These are phyloP conservation scores for Oedothorax gibbosus DNA, from an alignment of 1,140 invertebrate species.

Conservation along the genomic window DNA sequence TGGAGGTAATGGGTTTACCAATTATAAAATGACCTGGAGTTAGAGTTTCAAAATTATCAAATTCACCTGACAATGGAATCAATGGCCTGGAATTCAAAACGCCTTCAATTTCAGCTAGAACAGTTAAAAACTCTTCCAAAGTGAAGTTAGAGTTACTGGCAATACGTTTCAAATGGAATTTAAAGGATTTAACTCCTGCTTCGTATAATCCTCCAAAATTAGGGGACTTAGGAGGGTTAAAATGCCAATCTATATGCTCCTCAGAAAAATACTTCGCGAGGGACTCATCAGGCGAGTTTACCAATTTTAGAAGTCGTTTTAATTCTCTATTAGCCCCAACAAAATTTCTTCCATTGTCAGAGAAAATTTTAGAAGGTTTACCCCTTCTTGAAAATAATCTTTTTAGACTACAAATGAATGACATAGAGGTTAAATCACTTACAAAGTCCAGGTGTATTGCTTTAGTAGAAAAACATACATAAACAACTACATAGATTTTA, in stretches of 20 bases:
- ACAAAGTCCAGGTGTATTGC: conserved; percentile 8
- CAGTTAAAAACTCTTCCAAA: no score
- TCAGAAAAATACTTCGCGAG: neutral
- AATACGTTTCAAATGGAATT: no score
- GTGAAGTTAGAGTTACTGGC: no score
- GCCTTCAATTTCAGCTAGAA: no score
- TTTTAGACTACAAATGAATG: neutral
- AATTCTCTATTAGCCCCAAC: neutral
- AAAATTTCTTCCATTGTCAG: conserved; percentile 2
- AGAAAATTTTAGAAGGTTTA: neutral
- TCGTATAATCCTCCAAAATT: neutral
- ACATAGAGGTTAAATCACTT: neutral
- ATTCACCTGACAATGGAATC: no score
- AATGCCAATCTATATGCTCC: neutral
- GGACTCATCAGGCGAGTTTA: neutral
- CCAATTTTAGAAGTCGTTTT: neutral
- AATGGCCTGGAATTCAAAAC: no score
- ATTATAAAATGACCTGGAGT: no score
- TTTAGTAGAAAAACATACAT: neutral
- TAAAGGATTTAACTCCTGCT: no score
- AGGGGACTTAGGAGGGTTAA: neutral
- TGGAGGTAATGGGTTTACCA: no score
- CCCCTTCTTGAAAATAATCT: neutral
- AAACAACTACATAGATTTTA: neutral
- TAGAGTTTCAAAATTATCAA: no score